Conservation (phyloP, 1,140 invertebrate genomes). For the Drosophila nebulosa region DNA sequence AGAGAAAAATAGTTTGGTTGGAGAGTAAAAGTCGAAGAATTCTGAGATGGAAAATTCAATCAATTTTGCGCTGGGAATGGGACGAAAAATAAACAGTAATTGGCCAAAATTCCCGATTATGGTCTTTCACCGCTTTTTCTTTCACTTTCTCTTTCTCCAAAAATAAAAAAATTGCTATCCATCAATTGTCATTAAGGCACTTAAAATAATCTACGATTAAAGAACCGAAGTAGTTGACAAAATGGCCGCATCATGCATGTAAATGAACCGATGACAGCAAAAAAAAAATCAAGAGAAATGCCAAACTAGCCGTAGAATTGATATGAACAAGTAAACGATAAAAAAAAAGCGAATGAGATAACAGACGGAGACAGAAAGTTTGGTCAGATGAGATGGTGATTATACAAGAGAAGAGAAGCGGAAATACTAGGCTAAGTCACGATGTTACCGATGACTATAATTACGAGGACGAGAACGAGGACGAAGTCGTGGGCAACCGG, state of each 20-base stretch:
- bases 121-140: too few relatives aligned
- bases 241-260: background rate
- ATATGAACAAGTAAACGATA: conserved; percentile 31
- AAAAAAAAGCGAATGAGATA: conserved; percentile 26
- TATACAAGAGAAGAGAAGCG: conserved; percentile 12
- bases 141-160: too few relatives aligned
- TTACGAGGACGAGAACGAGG: conserved; percentile 29
- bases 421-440: conserved; percentile 51
- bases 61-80: too few relatives aligned
- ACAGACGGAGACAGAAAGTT: background rate
- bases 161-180: background rate
- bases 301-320: conserved; percentile 44
- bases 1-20: too few relatives aligned
- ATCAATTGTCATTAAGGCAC: background rate
- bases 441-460: too few relatives aligned
- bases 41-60: too few relatives aligned
- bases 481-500: conserved; percentile 48
- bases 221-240: background rate
- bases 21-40: too few relatives aligned
- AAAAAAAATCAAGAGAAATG: conserved; percentile 27
- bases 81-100: too few relatives aligned
- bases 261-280: conserved; percentile 1
- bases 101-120: too few relatives aligned
- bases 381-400: background rate
- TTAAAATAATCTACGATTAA: background rate